These are phyloP conservation scores for Hyperopisus bebe DNA, from an alignment of 2,113 vertebrate species.

Conservation along the genomic window DNA sequence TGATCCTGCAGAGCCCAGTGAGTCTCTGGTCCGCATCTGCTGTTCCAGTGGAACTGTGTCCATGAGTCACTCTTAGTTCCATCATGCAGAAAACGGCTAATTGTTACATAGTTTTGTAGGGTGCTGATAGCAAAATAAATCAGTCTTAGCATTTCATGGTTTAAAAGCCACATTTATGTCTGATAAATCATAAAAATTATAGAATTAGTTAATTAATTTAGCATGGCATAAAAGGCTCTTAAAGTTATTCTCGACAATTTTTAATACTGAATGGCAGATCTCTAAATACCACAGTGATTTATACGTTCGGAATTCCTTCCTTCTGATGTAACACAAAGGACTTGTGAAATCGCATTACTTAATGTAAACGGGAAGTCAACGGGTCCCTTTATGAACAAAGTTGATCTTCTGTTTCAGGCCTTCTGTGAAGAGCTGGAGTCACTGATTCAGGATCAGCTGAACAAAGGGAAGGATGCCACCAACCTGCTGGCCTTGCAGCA, in stretches of 20 bases:
- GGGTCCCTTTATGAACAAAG: neutral
- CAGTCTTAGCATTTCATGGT: neutral
- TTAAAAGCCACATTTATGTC: neutral
- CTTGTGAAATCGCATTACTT: neutral
- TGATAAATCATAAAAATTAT: neutral
- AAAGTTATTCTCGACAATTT: neutral
- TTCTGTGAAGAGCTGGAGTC: constrained; percentile 96
- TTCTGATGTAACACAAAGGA: neutral
- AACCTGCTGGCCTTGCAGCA: constrained; percentile 91
- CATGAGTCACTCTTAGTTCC: neutral
- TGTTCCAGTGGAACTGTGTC: neutral
- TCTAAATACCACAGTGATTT: neutral
- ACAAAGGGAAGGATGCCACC: constrained; percentile 93
- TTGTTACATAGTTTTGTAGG: neutral
- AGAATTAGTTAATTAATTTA: neutral
- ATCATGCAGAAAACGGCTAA: neutral
- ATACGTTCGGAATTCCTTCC: neutral
- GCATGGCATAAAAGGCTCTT: neutral
- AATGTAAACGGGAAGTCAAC: neutral
- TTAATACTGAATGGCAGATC: neutral
- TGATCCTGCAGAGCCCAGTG: constrained; percentile 93
- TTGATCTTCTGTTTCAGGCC: constrained; percentile 57
- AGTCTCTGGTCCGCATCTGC: constrained; percentile 31
- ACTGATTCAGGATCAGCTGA: constrained; percentile 96
- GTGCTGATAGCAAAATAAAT: neutral